A percentile compares a stretch with the other conserved stretches of the same genome.
Conservation (phyloP, 1,140 invertebrate species). For the Caenorhabditis inopinata region DNA sequence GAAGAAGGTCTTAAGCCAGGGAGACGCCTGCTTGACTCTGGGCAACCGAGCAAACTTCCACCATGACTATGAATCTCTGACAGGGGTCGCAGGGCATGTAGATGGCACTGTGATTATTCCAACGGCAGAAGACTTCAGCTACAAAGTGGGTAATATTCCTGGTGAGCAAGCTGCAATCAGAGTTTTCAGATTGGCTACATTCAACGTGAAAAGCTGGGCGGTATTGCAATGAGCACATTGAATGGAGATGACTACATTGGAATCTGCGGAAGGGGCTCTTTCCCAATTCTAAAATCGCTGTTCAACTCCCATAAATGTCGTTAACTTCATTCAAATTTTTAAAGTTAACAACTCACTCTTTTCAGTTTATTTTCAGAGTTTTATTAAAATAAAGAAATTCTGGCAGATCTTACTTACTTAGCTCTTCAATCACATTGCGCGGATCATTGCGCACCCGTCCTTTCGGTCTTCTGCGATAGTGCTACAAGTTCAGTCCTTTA, state of each 20-base stretch:
- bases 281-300: background rate
- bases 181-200: background rate
- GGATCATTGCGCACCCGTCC: too few species aligned
- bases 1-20: background rate
- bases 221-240: background rate
- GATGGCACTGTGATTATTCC: background rate
- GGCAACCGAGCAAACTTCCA: background rate
- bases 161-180: too few species aligned
- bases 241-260: constrained; percentile 18
- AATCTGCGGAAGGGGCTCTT: background rate
- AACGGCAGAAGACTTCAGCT: background rate
- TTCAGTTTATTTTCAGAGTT: too few species aligned
- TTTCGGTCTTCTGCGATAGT: too few species aligned
- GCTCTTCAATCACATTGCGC: too few species aligned
- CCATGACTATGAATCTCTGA: background rate
- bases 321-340: background rate
- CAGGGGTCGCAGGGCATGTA: background rate
- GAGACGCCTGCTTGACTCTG: background rate
- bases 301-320: background rate
- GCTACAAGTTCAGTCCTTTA: too few species aligned
- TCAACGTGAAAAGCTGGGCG: constrained; percentile 2
- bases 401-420: too few species aligned
- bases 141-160: background rate
- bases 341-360: too few species aligned
- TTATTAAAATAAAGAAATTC: too few species aligned